phyloP scores from a whole-genome alignment of 2,888 invertebrate genomes.

The Phania funesta region DNA sequence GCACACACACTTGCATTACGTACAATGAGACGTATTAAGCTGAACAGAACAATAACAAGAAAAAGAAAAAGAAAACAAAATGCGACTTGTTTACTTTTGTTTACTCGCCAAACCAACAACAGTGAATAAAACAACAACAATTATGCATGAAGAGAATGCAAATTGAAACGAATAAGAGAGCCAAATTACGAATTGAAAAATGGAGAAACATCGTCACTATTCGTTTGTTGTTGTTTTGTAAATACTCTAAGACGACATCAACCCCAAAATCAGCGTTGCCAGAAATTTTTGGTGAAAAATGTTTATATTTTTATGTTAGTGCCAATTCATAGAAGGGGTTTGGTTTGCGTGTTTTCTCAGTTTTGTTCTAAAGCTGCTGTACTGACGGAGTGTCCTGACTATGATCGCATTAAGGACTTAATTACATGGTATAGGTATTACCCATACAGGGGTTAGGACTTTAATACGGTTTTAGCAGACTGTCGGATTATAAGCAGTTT shows the following conservation, averaged over 20 bases:
- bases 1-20: slow-evolving; percentile 18
- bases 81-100: slow-evolving; percentile 60
- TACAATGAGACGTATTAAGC: slow-evolving; percentile 33
- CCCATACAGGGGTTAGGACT: too few species aligned
- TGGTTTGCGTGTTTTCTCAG: too few species aligned
- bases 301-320: too few species aligned
- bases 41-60: slow-evolving; percentile 17
- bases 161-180: slow-evolving; percentile 32
- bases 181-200: not conserved
- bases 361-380: too few species aligned
- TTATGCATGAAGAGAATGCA: slow-evolving; percentile 4
- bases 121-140: slow-evolving; percentile 44
- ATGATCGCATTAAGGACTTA: too few species aligned
- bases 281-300: not conserved
- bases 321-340: too few species aligned
- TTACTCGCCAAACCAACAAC: slow-evolving; percentile 57
- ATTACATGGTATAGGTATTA: too few species aligned
- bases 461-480: too few species aligned
- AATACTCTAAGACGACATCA: slow-evolving; percentile 45
- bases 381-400: too few species aligned
- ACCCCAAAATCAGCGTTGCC: slow-evolving; percentile 12
- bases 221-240: slow-evolving; percentile 44
- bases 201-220: slow-evolving; percentile 1
- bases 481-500: too few species aligned
- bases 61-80: slow-evolving; percentile 14